Evolutionary conservation across 1,140 invertebrate genomes (phyloP).

Genomic region (Diorhabda sublineata): DNA sequence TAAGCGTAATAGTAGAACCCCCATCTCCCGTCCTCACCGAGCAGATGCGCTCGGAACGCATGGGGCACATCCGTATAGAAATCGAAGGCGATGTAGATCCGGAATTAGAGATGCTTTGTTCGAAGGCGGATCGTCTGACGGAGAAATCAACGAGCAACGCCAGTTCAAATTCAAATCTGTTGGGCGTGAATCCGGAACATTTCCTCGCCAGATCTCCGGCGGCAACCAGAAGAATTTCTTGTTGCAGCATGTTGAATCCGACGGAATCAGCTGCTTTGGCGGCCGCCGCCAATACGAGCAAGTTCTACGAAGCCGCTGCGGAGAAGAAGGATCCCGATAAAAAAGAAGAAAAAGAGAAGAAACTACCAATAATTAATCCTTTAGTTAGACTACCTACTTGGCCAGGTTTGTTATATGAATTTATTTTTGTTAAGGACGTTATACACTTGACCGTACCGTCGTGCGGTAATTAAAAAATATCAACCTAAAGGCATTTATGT

Average conservation of each 20-base stretch:
- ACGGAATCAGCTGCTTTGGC: constrained; percentile 55
- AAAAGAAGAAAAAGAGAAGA: constrained; percentile 49
- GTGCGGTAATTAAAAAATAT: no score
- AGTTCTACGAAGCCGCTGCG: constrained; percentile 39
- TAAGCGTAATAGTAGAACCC: constrained; percentile 66
- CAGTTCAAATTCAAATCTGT: constrained; percentile 54
- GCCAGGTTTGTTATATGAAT: constrained; percentile 64
- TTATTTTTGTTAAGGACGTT: not conserved
- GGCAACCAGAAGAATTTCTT: constrained; percentile 71
- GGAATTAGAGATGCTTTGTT: constrained; percentile 49
- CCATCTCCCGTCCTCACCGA: constrained; percentile 58
- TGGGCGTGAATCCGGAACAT: constrained; percentile 57
- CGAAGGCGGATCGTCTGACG: constrained; percentile 46
- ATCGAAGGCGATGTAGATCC: constrained; percentile 40
- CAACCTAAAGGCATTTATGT: no score
- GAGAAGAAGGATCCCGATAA: constrained; percentile 38
- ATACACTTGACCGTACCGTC: no score
- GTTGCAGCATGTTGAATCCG: constrained; percentile 69
- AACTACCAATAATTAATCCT: constrained; percentile 87
- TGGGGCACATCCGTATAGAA: constrained; percentile 46
- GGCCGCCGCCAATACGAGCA: constrained; percentile 54
- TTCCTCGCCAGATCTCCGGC: constrained; percentile 65
- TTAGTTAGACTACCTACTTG: constrained; percentile 79
- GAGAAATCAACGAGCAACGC: constrained; percentile 42
- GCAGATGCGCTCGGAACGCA: constrained; percentile 48